Conservation (phyloP, 1,140 invertebrate genomes). For the Schlechtendalia chinensis region DNA sequence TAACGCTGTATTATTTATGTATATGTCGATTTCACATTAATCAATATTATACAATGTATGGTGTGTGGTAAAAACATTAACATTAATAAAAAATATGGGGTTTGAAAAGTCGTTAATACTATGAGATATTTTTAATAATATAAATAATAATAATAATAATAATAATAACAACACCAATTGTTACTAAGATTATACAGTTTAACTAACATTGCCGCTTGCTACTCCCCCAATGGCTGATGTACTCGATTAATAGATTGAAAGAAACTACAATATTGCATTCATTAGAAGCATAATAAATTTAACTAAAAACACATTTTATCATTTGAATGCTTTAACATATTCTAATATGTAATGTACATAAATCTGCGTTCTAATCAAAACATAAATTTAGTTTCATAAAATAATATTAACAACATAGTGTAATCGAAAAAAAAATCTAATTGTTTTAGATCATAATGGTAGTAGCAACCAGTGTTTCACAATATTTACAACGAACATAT, state of each 20-base stretch:
- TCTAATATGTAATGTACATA: background rate
- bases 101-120: conserved; percentile 34
- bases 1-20: conserved; percentile 13
- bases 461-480: background rate
- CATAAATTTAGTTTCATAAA: background rate
- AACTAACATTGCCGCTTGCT: background rate
- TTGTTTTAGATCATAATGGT: conserved; percentile 15
- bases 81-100: conserved; percentile 44
- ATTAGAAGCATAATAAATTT: background rate
- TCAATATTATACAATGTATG: background rate
- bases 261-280: conserved; percentile 29
- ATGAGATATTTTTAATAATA: conserved; percentile 5
- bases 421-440: background rate
- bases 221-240: background rate
- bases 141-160: too few relatives aligned
- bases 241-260: background rate
- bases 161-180: conserved; percentile 20
- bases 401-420: background rate
- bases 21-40: conserved; percentile 9
- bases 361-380: background rate
- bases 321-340: background rate
- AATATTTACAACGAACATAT: conserved; percentile 38
- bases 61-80: conserved; percentile 40
- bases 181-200: background rate
- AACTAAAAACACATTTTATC: background rate